Conservation (phyloP, 2,113 vertebrate genomes). For the Hypocryptadius cinnamomeus region DNA sequence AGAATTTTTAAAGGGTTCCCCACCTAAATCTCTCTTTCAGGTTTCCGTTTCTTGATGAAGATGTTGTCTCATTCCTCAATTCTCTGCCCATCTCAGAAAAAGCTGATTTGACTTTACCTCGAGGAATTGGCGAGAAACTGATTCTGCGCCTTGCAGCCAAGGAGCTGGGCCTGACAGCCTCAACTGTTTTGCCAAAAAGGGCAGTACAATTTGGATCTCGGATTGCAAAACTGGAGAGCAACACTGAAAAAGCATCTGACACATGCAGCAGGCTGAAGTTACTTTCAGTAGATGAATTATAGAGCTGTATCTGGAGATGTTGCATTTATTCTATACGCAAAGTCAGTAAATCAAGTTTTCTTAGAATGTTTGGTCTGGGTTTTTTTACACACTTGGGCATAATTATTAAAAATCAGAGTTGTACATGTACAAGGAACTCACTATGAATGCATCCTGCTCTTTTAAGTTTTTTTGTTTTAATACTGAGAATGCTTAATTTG, state of each 20-base stretch:
- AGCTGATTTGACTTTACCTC: conserved; percentile 81
- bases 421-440: not conserved
- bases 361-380: not conserved
- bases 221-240: conserved; percentile 90
- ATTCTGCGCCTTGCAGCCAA: conserved; percentile 80
- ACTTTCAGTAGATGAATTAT: not conserved
- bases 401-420: not conserved
- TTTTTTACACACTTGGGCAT: not conserved
- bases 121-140: conserved; percentile 90
- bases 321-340: not conserved
- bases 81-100: conserved; percentile 84
- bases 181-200: conserved; percentile 83
- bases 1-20: not conserved
- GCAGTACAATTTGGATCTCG: conserved; percentile 95
- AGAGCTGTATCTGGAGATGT: not conserved
- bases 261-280: conserved; percentile 79
- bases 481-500: not conserved
- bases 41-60: conserved; percentile 94
- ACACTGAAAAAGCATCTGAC: conserved; percentile 83
- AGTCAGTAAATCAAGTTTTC: not conserved
- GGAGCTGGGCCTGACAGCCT: conserved; percentile 76
- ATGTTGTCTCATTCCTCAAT: conserved; percentile 87
- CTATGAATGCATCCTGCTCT: fast-evolving
- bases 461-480: not conserved
- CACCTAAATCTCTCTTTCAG: conserved; percentile 56